Percentiles rank a stretch among this genome's conserved stretches.
Evolutionary conservation across 37 sponge, comb jelly and placozoan genomes (phyloP).

Genomic region (Geodia barretti): DNA sequence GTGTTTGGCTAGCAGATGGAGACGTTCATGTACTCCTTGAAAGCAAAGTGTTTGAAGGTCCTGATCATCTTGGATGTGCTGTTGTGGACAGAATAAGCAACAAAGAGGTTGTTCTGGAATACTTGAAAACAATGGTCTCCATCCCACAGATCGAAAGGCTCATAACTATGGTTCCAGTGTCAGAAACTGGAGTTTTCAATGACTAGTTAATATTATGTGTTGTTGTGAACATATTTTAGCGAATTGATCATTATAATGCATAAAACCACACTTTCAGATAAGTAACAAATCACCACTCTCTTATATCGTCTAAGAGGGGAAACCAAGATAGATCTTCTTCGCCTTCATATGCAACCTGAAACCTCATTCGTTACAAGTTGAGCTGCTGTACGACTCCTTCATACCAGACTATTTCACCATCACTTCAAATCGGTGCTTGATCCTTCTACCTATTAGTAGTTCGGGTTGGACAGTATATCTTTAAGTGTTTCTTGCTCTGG

Average conservation of each 20-base stretch:
- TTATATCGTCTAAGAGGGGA: conserved; percentile 31
- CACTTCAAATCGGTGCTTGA: conserved; percentile 24
- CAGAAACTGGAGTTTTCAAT: neutral
- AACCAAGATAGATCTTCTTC: conserved; percentile 29
- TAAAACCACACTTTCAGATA: neutral
- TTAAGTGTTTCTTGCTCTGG: too few relatives aligned
- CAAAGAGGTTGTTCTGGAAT: conserved; percentile 29
- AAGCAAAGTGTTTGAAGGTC: conserved; percentile 17
- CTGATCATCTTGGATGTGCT: conserved; percentile 1
- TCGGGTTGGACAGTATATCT: conserved; percentile 9
- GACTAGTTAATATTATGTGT: neutral
- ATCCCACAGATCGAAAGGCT: conserved; percentile 43
- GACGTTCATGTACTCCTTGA: conserved; percentile 48
- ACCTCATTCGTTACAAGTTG: neutral
- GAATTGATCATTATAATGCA: too few relatives aligned
- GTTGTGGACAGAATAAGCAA: conserved; percentile 14
- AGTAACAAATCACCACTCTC: conserved; percentile 30
- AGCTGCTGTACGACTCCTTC: conserved; percentile 9
- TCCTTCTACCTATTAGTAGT: conserved; percentile 21
- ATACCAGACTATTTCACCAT: conserved; percentile 34
- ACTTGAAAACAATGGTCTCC: conserved; percentile 4
- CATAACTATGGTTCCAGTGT: conserved; percentile 13
- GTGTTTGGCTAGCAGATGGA: conserved; percentile 55
- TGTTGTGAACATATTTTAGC: too few relatives aligned
- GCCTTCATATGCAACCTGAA: conserved; percentile 32